Evolutionary conservation across 2,888 invertebrate species (phyloP).

Genomic region (Limnephilus rhombicus): DNA sequence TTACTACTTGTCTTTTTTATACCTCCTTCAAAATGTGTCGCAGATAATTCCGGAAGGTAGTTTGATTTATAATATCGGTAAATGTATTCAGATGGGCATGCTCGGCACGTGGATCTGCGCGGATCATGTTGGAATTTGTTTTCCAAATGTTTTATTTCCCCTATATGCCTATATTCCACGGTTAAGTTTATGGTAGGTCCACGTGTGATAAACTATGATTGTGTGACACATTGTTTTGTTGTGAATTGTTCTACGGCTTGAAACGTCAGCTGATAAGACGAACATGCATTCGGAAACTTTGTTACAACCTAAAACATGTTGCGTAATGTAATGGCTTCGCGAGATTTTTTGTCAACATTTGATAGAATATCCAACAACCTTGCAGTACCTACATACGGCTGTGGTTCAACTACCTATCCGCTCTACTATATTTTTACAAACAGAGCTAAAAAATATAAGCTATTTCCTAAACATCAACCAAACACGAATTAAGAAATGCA

Average conservation of each 20-base stretch:
- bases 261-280: constrained; percentile 26
- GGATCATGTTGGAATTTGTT: neutral
- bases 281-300: constrained; percentile 26
- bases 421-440: neutral
- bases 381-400: neutral
- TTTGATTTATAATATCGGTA: neutral
- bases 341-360: constrained; percentile 34
- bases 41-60: constrained; percentile 2
- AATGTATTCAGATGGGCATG: constrained; percentile 35
- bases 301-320: constrained; percentile 41
- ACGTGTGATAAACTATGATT: neutral
- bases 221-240: constrained; percentile 37
- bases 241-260: neutral
- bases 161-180: neutral
- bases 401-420: neutral
- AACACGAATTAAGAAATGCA: neutral
- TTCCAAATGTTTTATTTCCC: constrained; percentile 24
- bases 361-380: constrained; percentile 25
- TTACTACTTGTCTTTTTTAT: neutral
- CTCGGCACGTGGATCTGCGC: constrained; percentile 34
- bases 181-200: neutral
- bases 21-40: neutral
- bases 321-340: constrained; percentile 32
- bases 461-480: neutral
- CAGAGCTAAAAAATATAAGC: neutral